Evolutionary conservation across 2,113 vertebrate genomes (phyloP), one percentile per base, ranked within the genome.

Genomic region (Paramisgurnus dabryanus): DNA sequence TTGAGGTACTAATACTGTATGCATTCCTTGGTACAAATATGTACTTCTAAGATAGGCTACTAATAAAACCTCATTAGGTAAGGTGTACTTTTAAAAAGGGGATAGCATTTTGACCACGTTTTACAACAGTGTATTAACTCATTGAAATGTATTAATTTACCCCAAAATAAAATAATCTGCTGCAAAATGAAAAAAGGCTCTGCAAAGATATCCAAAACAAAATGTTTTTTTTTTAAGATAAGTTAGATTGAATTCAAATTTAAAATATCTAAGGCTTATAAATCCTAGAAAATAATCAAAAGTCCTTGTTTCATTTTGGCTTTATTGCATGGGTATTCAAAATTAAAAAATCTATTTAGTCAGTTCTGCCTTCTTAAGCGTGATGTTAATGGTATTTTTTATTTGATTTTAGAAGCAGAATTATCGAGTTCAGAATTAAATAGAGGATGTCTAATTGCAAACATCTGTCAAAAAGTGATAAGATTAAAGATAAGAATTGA

Each of bases 391-490:
- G 10, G 8, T 22, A 55, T 43, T 9, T n/a, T 15, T 55, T 0
- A 58, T 22, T 22, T 43, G n/a, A 22, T 43, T 43, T 73, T 13
- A 55, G 15, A n/a, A 12, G 12, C 12, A 55, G 15, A 17, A 55
- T 55, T 5, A 15, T 13, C 5, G 6, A 1, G 39, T 58, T 71
- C 27, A 27, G 15, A 17, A 45, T 22, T 7, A 60, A n/a, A 13
- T 27, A 74, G 7, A 4, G 39, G 18, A 8, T 65, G 40, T 43
- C 43, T 64, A 41, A 39, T 50, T 71, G 75, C 71, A 64, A 6
- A 71, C 12, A 65, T 82, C 39, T 80, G 40, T 57, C 3, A 43
- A 13, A 41, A n/a, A n/a, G 27, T n/a, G 72, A 39, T 67, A 34
- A 57, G 45, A 57, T 12, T 45, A 55, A 41, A 45, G 4, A 17